Conservation (phyloP, 35 echinoderm and acorn worm genomes). For the Ophioderma brevispina region DNA sequence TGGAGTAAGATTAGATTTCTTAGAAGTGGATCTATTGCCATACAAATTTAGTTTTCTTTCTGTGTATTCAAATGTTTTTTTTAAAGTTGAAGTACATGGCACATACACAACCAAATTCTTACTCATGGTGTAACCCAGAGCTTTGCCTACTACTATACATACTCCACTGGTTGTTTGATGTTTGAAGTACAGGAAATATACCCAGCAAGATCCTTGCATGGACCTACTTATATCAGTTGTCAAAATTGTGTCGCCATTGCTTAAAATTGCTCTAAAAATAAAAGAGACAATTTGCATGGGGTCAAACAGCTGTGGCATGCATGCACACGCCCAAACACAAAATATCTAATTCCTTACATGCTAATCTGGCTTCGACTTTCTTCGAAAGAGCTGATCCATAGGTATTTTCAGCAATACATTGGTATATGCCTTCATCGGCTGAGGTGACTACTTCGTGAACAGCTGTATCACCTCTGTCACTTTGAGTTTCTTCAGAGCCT, state of each 20-base stretch:
- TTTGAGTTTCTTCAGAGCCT: not conserved
- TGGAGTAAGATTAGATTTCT: too few species aligned
- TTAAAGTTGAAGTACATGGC: not conserved
- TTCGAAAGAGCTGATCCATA: not conserved
- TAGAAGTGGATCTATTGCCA: too few species aligned
- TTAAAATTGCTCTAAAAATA: too few species aligned
- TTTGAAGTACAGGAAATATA: not conserved
- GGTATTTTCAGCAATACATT: not conserved
- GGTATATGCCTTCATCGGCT: not conserved
- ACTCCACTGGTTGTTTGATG: not conserved
- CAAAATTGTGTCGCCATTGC: too few species aligned
- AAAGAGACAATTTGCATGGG: too few species aligned
- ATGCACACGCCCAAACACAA: too few species aligned
- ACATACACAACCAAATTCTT: too few species aligned
- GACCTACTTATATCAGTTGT: too few species aligned
- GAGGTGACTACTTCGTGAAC: not conserved
- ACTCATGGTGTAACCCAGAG: too few species aligned
- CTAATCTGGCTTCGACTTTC: not conserved
- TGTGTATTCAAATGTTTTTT: not conserved
- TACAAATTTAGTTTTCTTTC: not conserved
- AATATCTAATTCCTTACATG: not conserved
- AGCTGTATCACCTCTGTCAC: not conserved
- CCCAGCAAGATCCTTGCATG: not conserved
- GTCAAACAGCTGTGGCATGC: too few species aligned
- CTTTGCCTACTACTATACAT: not conserved